Evolutionary conservation across 2,797 vertebrate genomes (phyloP), one percentile per base, ranked within the genome.

Genomic region (Gastrophryne carolinensis): DNA sequence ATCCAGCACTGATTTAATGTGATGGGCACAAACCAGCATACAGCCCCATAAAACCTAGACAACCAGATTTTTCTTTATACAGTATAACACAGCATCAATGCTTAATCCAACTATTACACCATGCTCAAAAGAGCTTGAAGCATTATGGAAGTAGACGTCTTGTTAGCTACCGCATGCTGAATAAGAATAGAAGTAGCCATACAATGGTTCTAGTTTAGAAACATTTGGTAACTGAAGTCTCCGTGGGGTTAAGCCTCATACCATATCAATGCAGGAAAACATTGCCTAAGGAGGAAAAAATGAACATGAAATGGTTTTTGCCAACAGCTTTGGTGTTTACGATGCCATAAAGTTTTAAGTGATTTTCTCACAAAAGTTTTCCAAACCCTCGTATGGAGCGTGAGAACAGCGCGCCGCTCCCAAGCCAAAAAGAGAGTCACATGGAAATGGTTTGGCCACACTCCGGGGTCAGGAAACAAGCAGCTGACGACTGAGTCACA

Each of bases 361-460:
- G 53, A 60, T 72, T 72, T 72, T 78, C 68, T 78, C 60, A 78
- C 75, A 78, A 78, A 72, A 78, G 37, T 72, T 78, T 78, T 78
- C 75, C 75, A 78, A 78, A 65, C 37, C 61, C 52, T n/a, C 4
- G 52, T 72, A 39, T 52, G 41, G 69, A 78, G 67, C 75, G 67
- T 78, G 75, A 78, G 75, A 78, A 78, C 52, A 72, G 67, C 58
- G 30, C 21, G 27, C 1, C 23, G 41, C 39, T 72, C 12, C 7
- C 29, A 24, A 58, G 75, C 75, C 67, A 78, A 78, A 61, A 57
- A 37, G 58, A 41, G 73, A 77, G 60, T 71, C 58, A 56, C 58
- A 71, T 78, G 75, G 75, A 71, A 77, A 71, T 13, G 57, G 67
- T 72, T 78, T 78, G 66, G 67, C 60, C 75, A 56, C 34, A 27